Conservation (phyloP, 2,888 invertebrate genomes). For the Tanytarsus gracilentus region DNA sequence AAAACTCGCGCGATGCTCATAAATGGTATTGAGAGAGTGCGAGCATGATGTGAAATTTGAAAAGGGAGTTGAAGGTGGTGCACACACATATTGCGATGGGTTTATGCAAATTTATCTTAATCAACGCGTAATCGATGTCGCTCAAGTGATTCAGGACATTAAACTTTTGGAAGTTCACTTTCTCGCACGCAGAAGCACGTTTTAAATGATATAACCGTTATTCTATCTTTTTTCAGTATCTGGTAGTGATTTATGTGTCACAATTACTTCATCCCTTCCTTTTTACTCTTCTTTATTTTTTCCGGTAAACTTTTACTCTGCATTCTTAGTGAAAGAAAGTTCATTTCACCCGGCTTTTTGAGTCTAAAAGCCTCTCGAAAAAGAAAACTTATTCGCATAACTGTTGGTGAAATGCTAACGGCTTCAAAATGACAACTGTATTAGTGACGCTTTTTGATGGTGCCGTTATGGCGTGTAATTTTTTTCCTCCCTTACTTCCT, state of each 20-base stretch:
- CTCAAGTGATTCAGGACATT: background rate
- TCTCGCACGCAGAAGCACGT: too few relatives aligned
- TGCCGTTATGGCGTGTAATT: constrained; percentile 24
- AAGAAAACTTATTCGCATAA: background rate
- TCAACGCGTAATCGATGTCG: background rate
- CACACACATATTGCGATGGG: too few relatives aligned
- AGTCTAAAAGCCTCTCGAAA: too few relatives aligned
- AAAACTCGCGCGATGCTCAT: background rate
- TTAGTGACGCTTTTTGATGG: constrained; percentile 18
- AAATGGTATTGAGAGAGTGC: too few relatives aligned
- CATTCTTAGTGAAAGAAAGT: too few relatives aligned
- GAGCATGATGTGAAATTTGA: too few relatives aligned
- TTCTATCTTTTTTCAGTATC: background rate
- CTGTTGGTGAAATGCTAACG: constrained; percentile 12
- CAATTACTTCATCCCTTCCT: constrained; percentile 14
- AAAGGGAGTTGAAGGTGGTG: too few relatives aligned
- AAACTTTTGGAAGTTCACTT: too few relatives aligned
- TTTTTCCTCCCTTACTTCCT: constrained; percentile 7
- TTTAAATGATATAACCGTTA: constrained; percentile 13
- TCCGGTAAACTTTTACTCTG: too few relatives aligned
- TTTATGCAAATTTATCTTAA: constrained; percentile 6
- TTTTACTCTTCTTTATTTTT: too few relatives aligned
- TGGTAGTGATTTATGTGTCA: constrained; percentile 22
- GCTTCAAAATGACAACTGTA: constrained; percentile 10
- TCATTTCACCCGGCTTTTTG: too few relatives aligned